Evolutionary conservation across 1,140 invertebrate genomes (phyloP).

Genomic region (Dolichoris vasculosae): DNA sequence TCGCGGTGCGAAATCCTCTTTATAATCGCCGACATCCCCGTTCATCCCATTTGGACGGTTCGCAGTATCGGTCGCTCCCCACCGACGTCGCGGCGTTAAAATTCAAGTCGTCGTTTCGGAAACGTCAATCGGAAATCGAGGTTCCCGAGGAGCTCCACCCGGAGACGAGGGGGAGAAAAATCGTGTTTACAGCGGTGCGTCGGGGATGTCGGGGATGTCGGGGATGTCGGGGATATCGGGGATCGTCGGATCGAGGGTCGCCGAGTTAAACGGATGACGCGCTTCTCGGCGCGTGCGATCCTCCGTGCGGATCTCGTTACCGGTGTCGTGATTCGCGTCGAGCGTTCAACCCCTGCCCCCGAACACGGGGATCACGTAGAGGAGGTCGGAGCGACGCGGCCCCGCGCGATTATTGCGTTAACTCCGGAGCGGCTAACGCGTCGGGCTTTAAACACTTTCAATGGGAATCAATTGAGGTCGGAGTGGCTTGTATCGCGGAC

Average conservation of each 20-base stretch:
- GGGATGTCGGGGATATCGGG: neutral
- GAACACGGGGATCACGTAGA: slow-evolving; percentile 3
- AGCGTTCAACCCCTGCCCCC: neutral
- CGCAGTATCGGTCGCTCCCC: neutral
- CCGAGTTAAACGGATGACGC: slow-evolving; percentile 28
- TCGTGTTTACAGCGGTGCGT: slow-evolving; percentile 5
- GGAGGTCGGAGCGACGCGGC: neutral
- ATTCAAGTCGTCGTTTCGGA: slow-evolving; percentile 14
- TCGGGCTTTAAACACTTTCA: neutral
- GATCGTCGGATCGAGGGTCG: neutral
- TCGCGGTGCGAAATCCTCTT: neutral
- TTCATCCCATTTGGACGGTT: neutral
- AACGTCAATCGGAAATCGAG: neutral
- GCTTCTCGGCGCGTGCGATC: slow-evolving; percentile 26
- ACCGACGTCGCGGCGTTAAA: neutral
- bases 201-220: neutral
- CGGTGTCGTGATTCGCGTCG: slow-evolving; percentile 42
- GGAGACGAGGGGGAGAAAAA: slow-evolving; percentile 9
- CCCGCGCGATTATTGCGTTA: slow-evolving; percentile 5
- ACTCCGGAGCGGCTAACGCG: neutral
- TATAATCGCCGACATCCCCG: slow-evolving; percentile 7
- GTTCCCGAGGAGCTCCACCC: neutral
- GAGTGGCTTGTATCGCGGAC: too few relatives aligned
- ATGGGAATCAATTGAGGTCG: neutral
- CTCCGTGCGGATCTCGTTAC: slow-evolving; percentile 34